phyloP scores from a whole-genome alignment of 2,797 vertebrate species.

The Xenopus petersii region DNA sequence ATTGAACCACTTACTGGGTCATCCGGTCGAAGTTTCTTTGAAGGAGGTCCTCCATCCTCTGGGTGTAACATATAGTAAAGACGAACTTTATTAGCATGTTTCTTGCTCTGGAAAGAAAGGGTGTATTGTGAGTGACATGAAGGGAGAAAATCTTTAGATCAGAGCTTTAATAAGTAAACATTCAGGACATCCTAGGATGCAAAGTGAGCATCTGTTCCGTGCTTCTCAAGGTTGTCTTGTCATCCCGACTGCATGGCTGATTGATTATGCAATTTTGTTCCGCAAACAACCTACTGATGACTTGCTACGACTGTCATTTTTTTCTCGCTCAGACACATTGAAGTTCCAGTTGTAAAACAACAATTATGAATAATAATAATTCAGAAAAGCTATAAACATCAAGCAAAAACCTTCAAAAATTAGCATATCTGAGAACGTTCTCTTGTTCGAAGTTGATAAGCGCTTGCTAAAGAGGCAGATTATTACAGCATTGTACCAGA shows the following conservation, averaged over 20 bases:
- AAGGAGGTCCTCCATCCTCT: conserved; percentile 64
- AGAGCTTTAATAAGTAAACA: conserved; percentile 1
- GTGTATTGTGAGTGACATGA: neutral
- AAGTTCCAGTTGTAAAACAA: neutral
- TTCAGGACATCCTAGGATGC: conserved; percentile 13
- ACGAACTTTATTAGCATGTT: conserved; percentile 66
- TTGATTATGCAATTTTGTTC: conserved; percentile 33
- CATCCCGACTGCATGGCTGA: conserved; percentile 23
- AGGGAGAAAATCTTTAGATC: neutral
- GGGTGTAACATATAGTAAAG: conserved; percentile 68
- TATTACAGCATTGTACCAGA: too few species aligned
- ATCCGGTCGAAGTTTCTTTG: conserved; percentile 63
- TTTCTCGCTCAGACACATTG: neutral
- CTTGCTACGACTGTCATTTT: conserved; percentile 14
- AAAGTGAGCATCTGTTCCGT: conserved; percentile 22
- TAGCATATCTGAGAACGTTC: conserved; percentile 16
- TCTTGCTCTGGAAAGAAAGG: conserved; percentile 60
- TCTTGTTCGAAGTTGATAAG: neutral
- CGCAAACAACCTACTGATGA: conserved; percentile 14
- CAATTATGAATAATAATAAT: conserved; percentile 12
- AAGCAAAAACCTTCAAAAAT: neutral
- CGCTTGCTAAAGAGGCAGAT: too few species aligned
- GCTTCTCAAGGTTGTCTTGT: conserved; percentile 31
- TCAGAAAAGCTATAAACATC: neutral
- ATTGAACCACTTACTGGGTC: conserved; percentile 56